phyloP scores from a whole-genome alignment of 2,797 vertebrate genomes.

The Peromyscus aztecus region DNA sequence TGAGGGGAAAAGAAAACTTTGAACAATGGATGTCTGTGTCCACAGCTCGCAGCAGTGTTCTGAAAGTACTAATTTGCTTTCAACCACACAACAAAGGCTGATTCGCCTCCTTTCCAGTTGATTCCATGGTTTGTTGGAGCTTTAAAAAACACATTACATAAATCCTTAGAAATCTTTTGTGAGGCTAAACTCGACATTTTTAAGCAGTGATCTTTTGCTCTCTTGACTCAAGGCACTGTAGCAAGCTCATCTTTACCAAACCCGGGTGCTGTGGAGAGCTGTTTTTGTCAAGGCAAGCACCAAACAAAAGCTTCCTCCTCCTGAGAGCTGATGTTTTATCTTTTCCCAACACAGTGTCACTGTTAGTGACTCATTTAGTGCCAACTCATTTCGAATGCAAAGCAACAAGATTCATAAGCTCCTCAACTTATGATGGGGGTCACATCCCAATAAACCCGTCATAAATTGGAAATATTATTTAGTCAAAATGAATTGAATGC shows the following conservation, averaged over 20 bases:
- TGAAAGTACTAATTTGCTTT: conserved; percentile 84
- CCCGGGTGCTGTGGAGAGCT: neutral
- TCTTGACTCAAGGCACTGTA: conserved; percentile 10
- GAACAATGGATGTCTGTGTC: conserved; percentile 78
- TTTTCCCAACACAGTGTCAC: conserved; percentile 57
- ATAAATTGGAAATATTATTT: neutral
- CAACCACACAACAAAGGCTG: conserved; percentile 84
- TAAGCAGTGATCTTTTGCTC: conserved; percentile 64
- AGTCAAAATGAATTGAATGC: neutral
- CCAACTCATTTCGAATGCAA: neutral
- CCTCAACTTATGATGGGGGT: neutral
- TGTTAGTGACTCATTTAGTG: neutral
- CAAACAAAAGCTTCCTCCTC: neutral
- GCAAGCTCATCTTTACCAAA: neutral
- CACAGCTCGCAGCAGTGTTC: neutral
- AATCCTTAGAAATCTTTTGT: conserved; percentile 85
- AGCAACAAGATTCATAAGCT: neutral
- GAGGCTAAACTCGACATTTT: conserved; percentile 69
- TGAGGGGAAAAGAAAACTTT: conserved; percentile 75
- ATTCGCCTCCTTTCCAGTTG: conserved; percentile 79
- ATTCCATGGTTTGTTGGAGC: conserved; percentile 83
- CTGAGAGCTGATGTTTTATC: neutral
- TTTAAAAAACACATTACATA: conserved; percentile 84
- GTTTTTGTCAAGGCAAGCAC: conserved; percentile 57
- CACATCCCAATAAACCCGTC: neutral